These are phyloP conservation scores for Blastomussa wellsi DNA, from an alignment of 92 coral and sea anemone species.

Conservation along the genomic window DNA sequence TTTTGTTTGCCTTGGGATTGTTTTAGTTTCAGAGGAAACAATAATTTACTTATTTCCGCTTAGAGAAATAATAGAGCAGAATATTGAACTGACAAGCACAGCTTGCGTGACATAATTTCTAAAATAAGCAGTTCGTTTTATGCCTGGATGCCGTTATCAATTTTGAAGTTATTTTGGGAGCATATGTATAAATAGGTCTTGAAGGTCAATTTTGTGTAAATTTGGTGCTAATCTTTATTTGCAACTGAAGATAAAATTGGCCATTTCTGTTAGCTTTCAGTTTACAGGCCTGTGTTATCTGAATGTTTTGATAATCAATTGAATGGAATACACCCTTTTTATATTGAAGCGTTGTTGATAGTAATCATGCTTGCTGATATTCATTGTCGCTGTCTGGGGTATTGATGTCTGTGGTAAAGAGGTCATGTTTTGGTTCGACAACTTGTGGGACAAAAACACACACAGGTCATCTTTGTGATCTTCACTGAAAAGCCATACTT, in stretches of 20 bases:
- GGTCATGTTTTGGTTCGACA: slow-evolving; percentile 22
- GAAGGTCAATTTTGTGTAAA: slow-evolving; percentile 16
- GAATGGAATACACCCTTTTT: background rate
- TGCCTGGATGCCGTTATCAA: slow-evolving; percentile 17
- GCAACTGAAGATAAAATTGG: background rate
- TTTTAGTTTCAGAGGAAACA: background rate
- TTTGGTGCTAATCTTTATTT: slow-evolving; percentile 7
- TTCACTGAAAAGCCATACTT: background rate
- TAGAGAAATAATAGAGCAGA: background rate
- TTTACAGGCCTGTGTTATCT: background rate
- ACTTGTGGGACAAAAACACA: slow-evolving; percentile 5
- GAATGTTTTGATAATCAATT: background rate
- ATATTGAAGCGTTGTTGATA: background rate
- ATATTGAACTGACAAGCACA: background rate
- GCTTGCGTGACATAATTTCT: background rate
- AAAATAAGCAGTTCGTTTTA: slow-evolving; percentile 28
- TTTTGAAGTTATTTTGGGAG: background rate
- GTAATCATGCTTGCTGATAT: slow-evolving; percentile 11
- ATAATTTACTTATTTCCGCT: background rate
- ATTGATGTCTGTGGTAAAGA: slow-evolving; percentile 29
- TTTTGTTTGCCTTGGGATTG: background rate
- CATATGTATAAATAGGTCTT: background rate
- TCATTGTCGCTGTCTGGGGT: background rate
- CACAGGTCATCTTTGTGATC: background rate
- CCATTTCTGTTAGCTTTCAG: background rate